These are phyloP conservation scores for Takifugu rubripes DNA, from an alignment of 2,797 vertebrate genomes.

Conservation along the genomic window DNA sequence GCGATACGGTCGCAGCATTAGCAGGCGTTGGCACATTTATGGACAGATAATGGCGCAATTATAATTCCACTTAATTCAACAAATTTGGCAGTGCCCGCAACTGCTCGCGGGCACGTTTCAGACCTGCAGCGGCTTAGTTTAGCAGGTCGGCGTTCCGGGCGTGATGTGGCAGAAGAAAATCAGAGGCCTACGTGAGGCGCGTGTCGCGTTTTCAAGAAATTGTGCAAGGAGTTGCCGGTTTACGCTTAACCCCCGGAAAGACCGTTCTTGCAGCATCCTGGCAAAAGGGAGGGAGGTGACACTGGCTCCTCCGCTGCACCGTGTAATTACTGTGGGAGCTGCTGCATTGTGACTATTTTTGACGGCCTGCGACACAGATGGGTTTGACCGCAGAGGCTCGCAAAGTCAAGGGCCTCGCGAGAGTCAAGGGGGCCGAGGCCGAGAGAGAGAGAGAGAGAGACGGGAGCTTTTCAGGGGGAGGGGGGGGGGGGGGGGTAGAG, in stretches of 20 bases:
- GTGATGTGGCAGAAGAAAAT: neutral
- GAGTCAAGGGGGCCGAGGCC: slow-evolving; percentile 37
- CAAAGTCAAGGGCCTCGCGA: slow-evolving; percentile 60
- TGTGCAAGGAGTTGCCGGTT: slow-evolving; percentile 25
- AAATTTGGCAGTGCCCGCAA: slow-evolving; percentile 32
- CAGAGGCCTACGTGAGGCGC: no score
- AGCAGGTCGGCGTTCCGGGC: neutral
- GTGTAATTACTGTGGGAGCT: slow-evolving; percentile 77
- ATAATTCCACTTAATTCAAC: slow-evolving; percentile 28
- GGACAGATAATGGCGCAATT: slow-evolving; percentile 32
- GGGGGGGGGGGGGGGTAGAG: slow-evolving; percentile 14
- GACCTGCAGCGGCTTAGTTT: neutral
- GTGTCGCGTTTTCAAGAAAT: slow-evolving; percentile 9
- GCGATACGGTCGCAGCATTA: slow-evolving; percentile 40
- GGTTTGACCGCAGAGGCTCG: slow-evolving; percentile 72
- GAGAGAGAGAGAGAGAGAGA: slow-evolving; percentile 27
- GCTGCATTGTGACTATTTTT: slow-evolving; percentile 80
- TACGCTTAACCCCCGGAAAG: slow-evolving; percentile 56
- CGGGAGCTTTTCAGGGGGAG: slow-evolving; percentile 24
- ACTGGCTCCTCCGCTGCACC: slow-evolving; percentile 69
- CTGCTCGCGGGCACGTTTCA: neutral
- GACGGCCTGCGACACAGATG: slow-evolving; percentile 75
- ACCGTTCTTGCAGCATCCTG: slow-evolving; percentile 66
- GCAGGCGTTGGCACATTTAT: slow-evolving; percentile 39
- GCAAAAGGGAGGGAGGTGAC: slow-evolving; percentile 73